These are phyloP conservation scores for Gila robusta DNA, from an alignment of 2,797 vertebrate genomes.

Conservation along the genomic window DNA sequence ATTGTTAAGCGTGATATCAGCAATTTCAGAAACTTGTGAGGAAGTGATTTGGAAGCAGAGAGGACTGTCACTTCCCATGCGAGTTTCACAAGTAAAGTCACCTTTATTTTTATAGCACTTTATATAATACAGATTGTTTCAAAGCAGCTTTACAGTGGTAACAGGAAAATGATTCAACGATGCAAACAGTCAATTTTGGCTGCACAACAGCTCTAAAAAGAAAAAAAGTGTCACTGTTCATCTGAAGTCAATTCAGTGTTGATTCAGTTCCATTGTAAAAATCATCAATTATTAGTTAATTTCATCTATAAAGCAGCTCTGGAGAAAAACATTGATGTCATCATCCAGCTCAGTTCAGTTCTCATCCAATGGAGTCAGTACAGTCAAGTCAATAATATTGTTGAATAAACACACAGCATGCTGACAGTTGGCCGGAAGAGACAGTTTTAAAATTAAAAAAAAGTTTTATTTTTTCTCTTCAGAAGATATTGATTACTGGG, in stretches of 20 bases:
- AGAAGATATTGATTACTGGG: not conserved
- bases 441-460: no score
- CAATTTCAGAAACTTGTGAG: not conserved
- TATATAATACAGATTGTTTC: not conserved
- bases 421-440: no score
- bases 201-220: no score
- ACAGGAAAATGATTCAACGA: not conserved
- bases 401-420: not conserved
- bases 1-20: not conserved
- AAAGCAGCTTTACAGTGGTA: not conserved
- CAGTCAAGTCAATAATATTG: not conserved
- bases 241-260: not conserved
- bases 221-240: not conserved
- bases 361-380: no score
- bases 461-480: no score
- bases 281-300: not conserved
- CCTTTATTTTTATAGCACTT: not conserved
- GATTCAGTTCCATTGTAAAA: not conserved
- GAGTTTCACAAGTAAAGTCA: not conserved
- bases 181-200: no score
- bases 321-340: not conserved
- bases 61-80: not conserved
- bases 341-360: not conserved
- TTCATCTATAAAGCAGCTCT: not conserved
- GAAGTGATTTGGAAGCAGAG: not conserved